Evolutionary conservation across 2,113 vertebrate genomes (phyloP).

Genomic region (Peromyscus maniculatus): DNA sequence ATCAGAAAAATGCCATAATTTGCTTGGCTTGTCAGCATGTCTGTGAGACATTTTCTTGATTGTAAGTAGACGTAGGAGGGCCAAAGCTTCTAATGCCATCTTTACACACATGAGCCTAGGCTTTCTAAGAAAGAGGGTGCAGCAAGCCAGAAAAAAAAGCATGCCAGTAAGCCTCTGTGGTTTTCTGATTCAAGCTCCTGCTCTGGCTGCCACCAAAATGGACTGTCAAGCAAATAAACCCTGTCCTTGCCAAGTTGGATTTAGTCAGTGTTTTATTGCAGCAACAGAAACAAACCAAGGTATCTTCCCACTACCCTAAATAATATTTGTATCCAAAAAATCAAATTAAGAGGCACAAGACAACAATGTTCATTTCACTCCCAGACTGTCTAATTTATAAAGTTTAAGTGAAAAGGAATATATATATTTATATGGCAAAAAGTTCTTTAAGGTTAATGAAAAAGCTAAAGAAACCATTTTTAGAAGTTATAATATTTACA

Average conservation of each 20-base stretch:
- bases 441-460: not conserved
- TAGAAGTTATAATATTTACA: not conserved
- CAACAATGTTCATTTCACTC: not conserved
- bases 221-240: not conserved
- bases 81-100: not conserved
- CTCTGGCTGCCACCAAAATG: not conserved
- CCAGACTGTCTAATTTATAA: not conserved
- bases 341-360: not conserved
- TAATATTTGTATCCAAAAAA: not conserved
- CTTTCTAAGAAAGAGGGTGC: not conserved
- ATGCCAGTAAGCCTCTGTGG: not conserved
- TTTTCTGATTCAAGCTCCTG: not conserved
- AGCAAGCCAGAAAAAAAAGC: not conserved
- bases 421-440: not conserved
- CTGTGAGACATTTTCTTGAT: not conserved
- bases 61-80: not conserved
- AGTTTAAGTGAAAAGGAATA: not conserved
- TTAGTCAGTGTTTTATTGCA: not conserved
- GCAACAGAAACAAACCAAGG: not conserved
- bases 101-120: not conserved
- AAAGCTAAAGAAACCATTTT: not conserved
- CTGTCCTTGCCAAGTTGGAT: no score
- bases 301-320: not conserved
- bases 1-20: not conserved
- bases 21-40: accelerated